A percentile compares a stretch with the other conserved stretches of the same genome.
These are phyloP conservation scores for Tichodroma muraria DNA, from an alignment of 2,113 vertebrate species.

Conservation along the genomic window DNA sequence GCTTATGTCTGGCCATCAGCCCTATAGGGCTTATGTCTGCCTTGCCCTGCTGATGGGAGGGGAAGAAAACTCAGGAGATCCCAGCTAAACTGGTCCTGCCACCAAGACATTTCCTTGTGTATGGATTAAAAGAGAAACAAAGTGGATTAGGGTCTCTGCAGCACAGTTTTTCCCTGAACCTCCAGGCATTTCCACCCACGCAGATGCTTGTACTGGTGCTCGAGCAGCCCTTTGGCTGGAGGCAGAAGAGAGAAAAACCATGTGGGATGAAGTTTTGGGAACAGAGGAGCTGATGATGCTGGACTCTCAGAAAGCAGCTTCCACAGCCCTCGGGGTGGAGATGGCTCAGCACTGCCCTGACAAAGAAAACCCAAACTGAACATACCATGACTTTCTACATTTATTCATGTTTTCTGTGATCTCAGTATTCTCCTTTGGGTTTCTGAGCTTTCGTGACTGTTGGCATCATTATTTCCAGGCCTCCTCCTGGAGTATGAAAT, in stretches of 20 bases:
- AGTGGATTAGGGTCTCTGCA: not conserved
- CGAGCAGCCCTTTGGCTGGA: not conserved
- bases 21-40: rapidly evolving
- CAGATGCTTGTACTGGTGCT: not conserved
- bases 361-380: not conserved
- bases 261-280: not conserved
- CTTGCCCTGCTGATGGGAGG: not conserved
- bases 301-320: not conserved
- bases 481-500: not conserved
- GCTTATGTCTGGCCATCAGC: no score
- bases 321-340: not conserved
- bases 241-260: not conserved
- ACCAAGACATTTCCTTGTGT: not conserved
- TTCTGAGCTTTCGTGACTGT: not conserved
- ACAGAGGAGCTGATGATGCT: not conserved
- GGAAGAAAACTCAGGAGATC: not conserved
- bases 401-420: not conserved
- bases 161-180: not conserved
- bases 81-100: not conserved
- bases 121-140: not conserved
- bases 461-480: not conserved
- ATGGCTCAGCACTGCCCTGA: not conserved
- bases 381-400: not conserved
- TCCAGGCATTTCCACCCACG: not conserved
- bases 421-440: not conserved